phyloP scores from a whole-genome alignment of 2,113 vertebrate genomes.

The Tachuris rubrigastra region DNA sequence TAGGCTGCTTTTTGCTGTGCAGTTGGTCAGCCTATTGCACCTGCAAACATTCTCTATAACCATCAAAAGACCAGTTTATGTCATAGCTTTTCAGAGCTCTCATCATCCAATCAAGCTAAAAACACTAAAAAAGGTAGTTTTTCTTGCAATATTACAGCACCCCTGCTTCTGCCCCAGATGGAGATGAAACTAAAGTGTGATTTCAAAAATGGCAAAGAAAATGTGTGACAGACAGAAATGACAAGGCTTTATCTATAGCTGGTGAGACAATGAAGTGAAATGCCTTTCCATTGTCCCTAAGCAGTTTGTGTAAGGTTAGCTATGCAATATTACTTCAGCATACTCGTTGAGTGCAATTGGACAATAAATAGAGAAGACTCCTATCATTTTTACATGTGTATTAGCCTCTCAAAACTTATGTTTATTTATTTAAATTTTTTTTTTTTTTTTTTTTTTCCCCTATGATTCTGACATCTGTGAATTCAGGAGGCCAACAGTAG shows the following conservation, averaged over 20 bases:
- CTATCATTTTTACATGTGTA: not conserved
- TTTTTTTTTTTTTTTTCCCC: too few species aligned
- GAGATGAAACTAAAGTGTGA: conserved; percentile 65
- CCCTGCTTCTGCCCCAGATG: conserved; percentile 36
- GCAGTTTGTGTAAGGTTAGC: conserved; percentile 30
- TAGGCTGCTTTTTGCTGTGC: not conserved
- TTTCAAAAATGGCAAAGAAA: conserved; percentile 69
- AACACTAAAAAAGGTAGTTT: not conserved
- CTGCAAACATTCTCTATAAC: not conserved
- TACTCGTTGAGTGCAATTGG: not conserved
- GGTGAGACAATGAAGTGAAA: conserved; percentile 62
- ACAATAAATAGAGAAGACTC: conserved; percentile 5
- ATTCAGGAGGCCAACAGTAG: not conserved
- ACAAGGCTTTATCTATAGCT: conserved; percentile 67
- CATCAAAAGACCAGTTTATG: not conserved
- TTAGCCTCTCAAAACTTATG: not conserved
- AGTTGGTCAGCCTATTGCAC: conserved; percentile 26
- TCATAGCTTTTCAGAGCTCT: conserved; percentile 17
- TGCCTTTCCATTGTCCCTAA: conserved; percentile 58
- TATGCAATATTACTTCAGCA: not conserved
- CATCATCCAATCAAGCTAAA: conserved; percentile 6
- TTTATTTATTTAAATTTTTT: too few species aligned
- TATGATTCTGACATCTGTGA: not conserved
- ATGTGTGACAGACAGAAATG: conserved; percentile 70
- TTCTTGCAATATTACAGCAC: conserved; percentile 4